Evolutionary conservation across 2,888 invertebrate species (phyloP), one percentile per base, ranked within the genome.

Genomic region (Andrena flavipes): DNA sequence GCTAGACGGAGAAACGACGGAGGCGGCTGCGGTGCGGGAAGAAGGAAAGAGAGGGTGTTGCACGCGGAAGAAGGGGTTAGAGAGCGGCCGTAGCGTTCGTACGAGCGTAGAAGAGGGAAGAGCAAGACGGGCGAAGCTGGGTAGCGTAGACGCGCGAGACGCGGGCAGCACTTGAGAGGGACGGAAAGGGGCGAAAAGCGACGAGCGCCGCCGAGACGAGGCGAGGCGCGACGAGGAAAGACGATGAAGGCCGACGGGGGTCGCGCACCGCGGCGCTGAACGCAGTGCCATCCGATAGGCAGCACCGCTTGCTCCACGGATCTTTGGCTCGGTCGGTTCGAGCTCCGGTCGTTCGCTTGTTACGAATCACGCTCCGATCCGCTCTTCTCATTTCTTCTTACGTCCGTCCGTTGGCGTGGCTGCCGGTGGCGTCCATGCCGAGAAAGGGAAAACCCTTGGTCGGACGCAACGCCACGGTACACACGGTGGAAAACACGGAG

Each of bases 251-350:
- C 86, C 88, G 88, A 89, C 77, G 84, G 85, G 89, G 87, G 87
- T 89, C 87, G 87, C 84, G 84, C 87, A 91, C 90, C 87, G 91
- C 90, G 91, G 90, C 89, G 90, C 90, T 92, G 92, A 90, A 89
- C 88, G 90, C 91, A 90, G 90, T 91, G 89, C 91, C 91, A 92
- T 91, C 91, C 91, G 91, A 91, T 91, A 91, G 91, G 90, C 91
- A 90, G 90, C 90, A 91, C 88, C 91, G 91, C 89, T 90, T 91
- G 90, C 88, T 91, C 90, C 89, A 89, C 89, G 89, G 88, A 86
- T 89, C 75, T 78, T 86, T 80, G 73, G 84, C 75, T 84, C 76
- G 88, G 78, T 88, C 84, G 76, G 54, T 76, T 68, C 80, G 79
- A 88, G 79, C 87, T 84, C 70, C 87, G 80, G 79, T 85, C 83